A percentile compares a stretch with the other conserved stretches of the same genome.
Conservation (phyloP, 2,113 vertebrate genomes). For the Hiodon tergisus region DNA sequence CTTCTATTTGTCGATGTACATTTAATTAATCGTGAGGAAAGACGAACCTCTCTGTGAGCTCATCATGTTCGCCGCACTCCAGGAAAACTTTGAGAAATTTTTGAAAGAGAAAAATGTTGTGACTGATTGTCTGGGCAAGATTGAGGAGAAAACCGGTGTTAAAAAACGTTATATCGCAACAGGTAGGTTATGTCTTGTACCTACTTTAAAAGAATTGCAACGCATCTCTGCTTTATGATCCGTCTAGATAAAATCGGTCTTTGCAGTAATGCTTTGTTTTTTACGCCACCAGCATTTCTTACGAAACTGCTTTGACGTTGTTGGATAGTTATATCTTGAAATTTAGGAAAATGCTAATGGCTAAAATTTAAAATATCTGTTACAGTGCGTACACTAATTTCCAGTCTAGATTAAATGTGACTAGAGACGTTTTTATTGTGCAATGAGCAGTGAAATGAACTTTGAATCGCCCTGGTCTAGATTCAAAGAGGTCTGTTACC, state of each 20-base stretch:
- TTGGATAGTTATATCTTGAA: too few species aligned
- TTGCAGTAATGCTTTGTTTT: not conserved
- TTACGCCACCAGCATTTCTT: not conserved
- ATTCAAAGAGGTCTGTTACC: too few species aligned
- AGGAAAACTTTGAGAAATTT: slow-evolving; percentile 65
- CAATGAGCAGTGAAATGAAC: too few species aligned
- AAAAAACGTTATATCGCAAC: slow-evolving; percentile 66
- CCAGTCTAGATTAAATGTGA: too few species aligned
- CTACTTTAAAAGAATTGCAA: not conserved
- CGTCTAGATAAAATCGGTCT: not conserved
- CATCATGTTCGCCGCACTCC: slow-evolving; percentile 47
- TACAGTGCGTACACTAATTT: not conserved
- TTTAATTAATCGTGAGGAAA: not conserved
- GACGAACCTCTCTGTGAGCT: not conserved
- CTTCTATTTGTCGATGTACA: not conserved
- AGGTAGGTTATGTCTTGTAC: slow-evolving; percentile 56
- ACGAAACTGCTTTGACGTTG: not conserved
- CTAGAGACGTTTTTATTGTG: too few species aligned
- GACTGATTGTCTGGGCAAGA: slow-evolving; percentile 60
- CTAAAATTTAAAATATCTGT: not conserved
- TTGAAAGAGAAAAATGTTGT: slow-evolving; percentile 70
- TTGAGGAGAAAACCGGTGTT: slow-evolving; percentile 74
- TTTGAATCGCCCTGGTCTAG: too few species aligned
- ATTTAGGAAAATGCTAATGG: too few species aligned
- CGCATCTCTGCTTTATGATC: not conserved